Evolutionary conservation across 2,888 invertebrate species (phyloP), one percentile per base, ranked within the genome.

Genomic region (Rapana venosa): DNA sequence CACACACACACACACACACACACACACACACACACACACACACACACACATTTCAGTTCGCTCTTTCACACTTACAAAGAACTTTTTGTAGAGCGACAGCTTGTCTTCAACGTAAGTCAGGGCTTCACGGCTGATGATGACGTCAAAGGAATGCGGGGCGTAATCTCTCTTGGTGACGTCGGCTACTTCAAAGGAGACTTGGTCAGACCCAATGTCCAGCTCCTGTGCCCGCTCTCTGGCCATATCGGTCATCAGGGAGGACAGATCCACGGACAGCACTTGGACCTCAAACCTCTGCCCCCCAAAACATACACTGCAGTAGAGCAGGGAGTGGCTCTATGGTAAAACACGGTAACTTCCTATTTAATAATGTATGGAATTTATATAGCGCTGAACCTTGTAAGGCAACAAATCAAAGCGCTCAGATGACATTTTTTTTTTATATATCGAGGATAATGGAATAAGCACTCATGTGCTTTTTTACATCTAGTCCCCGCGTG

Each of bases 181-280:
- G 74, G 96, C 96, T 90, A 97, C 96, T 91, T 96, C 96, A 94
- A 97, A 97, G 90, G 94, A 92, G 15, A 96, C 96, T 94, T 96
- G 92, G 35, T 92, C 91, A 0, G 88, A 87, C 17, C 90, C 91
- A 4, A 94, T 89, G 0, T 92, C 93, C 90, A 95, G 94, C 91
- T 96, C 96, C 30, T 95, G 94, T 15, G 96, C 95, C 90, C 95
- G 92, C 91, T 97, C 96, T 90, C 96, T 93, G n/a, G 97, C 97
- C 47, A 97, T 96, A n/a, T 96, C 94, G 88, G 97, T 96, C 97
- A 97, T 97, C 93, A 97, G 97, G 6, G 96, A 95, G 1, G 97
- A 97, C 74, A 97, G 94, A 93, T 97, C 97, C 74, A 97, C 96
- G 47, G 97, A 97, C 61, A 96, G 94, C 66, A 97, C 97, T 58